Percentiles rank a stretch among this genome's conserved stretches.
Evolutionary conservation across 2,888 invertebrate genomes (phyloP).

Genomic region (Ormyrus thymus): DNA sequence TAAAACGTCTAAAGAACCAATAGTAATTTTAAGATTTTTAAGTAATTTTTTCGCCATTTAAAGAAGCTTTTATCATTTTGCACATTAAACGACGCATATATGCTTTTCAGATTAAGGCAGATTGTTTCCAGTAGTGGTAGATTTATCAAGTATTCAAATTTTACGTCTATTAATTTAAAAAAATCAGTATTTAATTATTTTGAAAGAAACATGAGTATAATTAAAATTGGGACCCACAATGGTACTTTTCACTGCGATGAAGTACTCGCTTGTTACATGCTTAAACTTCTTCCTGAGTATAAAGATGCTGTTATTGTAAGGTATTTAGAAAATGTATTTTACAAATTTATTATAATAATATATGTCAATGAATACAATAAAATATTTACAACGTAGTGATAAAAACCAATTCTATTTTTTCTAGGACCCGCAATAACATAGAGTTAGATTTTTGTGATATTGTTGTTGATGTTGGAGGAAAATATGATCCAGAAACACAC

Average conservation of each 20-base stretch:
- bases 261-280: slow-evolving; percentile 94
- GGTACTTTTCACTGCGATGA: slow-evolving; percentile 97
- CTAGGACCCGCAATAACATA: slow-evolving; percentile 77
- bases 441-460: slow-evolving; percentile 79
- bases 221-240: slow-evolving; percentile 84
- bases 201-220: slow-evolving; percentile 58
- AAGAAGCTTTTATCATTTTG: too few relatives aligned
- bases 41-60: too few relatives aligned
- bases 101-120: slow-evolving; percentile 8
- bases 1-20: too few relatives aligned
- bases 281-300: slow-evolving; percentile 87
- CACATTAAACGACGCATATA: neutral
- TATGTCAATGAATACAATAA: neutral
- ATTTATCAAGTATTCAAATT: slow-evolving; percentile 8
- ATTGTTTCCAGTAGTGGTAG: neutral
- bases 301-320: slow-evolving; percentile 86
- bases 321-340: slow-evolving; percentile 64
- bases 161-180: slow-evolving; percentile 12
- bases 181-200: neutral
- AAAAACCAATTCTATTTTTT: slow-evolving; percentile 50
- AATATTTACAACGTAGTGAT: neutral
- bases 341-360: slow-evolving; percentile 16
- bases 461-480: slow-evolving; percentile 95
- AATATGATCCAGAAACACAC: slow-evolving; percentile 84
- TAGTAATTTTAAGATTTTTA: too few relatives aligned